Base-by-base conservation (phyloP, 1,140 invertebrate genomes). In the Drosophila insularis region DNA sequence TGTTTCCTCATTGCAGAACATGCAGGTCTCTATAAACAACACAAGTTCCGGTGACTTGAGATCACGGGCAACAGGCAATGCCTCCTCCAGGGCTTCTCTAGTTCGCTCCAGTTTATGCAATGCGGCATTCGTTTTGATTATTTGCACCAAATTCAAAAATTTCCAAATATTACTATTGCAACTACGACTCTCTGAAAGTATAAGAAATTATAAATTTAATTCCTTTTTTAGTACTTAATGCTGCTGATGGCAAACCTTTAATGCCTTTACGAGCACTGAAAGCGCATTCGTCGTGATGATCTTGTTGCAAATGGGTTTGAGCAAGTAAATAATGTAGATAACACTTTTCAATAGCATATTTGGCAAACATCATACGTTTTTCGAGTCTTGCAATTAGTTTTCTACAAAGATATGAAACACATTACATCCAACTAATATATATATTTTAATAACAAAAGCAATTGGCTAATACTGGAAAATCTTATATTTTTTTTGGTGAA, bases 321-420 rank as follows among this genome's bases (percentile, higher is more conserved):
- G 89, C 79, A 8, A 90, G 77, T 56, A 90, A 74, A 14, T 91
- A 77, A 11, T 73, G 19, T 0, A 91, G 19, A 60, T 91, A 91
- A 11, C 82, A 91, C 19, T 89, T 91, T 7, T 91, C 90, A 6
- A 91, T 91, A 0, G 82, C 65, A 56, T 82, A 91, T 46, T 80
- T 81, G 4, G 90, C 74, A 73, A 89, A 91, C 1, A 63, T 32
- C 59, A 91, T 76, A 0, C 90, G 80, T 13, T 62, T 74, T 21
- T 91, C 90, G 7, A 91, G 46, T 1, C 80, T 76, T 0, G 69
- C 19, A 1, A 60, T 46, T 0, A 77, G 8, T 40, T 54, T 72
- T 2, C 81, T 81, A 0, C 2, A 13, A n/a, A 53, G 1, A 5
- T 19, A 14, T 3, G 11, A 8, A 1, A n/a, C 1, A 40, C 17